A percentile compares a stretch with the other conserved stretches of the same genome.
Evolutionary conservation across 2,797 vertebrate species (phyloP).

Genomic region (Siniperca undulata): DNA sequence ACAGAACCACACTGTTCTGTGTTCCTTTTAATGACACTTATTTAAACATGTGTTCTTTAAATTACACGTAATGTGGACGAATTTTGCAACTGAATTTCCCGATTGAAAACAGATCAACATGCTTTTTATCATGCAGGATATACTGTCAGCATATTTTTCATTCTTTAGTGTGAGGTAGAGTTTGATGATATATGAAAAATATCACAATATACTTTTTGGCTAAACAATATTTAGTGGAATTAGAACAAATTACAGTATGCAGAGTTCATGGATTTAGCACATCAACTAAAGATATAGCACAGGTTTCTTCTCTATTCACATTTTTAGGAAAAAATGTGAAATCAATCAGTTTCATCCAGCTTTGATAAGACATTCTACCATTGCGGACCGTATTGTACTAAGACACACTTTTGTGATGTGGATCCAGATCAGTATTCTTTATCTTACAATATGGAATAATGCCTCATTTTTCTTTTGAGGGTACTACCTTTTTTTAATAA

Average conservation of each 20-base stretch:
- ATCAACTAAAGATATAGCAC: not conserved
- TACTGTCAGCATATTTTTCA: not conserved
- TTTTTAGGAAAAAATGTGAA: not conserved
- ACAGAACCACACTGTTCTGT: not conserved
- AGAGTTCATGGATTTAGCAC: not conserved
- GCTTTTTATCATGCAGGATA: not conserved
- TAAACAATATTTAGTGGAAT: not conserved
- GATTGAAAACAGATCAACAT: not conserved
- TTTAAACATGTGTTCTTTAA: not conserved
- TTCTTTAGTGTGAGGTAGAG: not conserved
- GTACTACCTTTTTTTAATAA: not conserved
- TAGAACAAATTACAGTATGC: not conserved
- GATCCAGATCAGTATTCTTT: not conserved
- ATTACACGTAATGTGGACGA: not conserved
- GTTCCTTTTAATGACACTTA: not conserved
- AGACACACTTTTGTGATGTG: not conserved
- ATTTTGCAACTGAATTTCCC: not conserved
- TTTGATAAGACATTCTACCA: not conserved
- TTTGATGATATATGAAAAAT: not conserved
- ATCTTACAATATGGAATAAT: not conserved
- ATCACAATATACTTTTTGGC: not conserved
- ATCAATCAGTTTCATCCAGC: not conserved
- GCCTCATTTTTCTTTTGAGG: not conserved
- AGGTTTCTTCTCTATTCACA: not conserved
- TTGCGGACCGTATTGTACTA: not conserved